Evolutionary conservation across 2,113 vertebrate genomes (phyloP).

Genomic region (Atrichornis clamosus): DNA sequence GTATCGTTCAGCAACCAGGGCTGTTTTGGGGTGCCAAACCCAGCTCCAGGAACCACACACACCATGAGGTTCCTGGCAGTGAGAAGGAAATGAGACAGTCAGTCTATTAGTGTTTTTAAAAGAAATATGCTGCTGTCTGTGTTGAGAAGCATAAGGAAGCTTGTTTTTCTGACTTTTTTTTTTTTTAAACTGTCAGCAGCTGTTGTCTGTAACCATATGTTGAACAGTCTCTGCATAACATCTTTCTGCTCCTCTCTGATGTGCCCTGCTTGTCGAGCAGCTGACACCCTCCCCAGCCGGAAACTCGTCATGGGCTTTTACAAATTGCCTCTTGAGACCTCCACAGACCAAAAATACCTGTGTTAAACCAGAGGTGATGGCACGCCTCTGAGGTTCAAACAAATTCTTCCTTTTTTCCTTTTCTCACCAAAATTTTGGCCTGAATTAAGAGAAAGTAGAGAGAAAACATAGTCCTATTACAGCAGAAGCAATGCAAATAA

Average conservation of each 20-base stretch:
- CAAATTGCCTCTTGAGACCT: neutral
- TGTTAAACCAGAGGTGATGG: neutral
- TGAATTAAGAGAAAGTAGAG: neutral
- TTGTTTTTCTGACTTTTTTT: neutral
- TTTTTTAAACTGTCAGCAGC: neutral
- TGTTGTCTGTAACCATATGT: neutral
- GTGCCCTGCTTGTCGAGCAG: neutral
- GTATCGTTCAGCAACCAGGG: neutral
- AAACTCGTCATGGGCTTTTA: neutral
- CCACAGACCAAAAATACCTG: neutral
- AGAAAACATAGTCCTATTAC: neutral
- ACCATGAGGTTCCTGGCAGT: neutral
- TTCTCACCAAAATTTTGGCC: neutral
- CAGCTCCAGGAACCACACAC: accelerated
- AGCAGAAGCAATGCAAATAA: neutral
- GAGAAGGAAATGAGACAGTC: neutral
- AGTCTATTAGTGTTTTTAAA: neutral
- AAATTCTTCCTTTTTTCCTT: neutral
- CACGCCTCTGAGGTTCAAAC: neutral
- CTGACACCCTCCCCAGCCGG: neutral
- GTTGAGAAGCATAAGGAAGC: neutral
- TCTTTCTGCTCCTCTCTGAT: neutral
- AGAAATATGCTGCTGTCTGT: neutral
- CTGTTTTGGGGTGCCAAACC: neutral
- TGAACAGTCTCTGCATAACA: neutral